Percentiles rank a stretch among this genome's conserved stretches.
Evolutionary conservation across 2,797 vertebrate species (phyloP).

Genomic region (Diceros bicornis): DNA sequence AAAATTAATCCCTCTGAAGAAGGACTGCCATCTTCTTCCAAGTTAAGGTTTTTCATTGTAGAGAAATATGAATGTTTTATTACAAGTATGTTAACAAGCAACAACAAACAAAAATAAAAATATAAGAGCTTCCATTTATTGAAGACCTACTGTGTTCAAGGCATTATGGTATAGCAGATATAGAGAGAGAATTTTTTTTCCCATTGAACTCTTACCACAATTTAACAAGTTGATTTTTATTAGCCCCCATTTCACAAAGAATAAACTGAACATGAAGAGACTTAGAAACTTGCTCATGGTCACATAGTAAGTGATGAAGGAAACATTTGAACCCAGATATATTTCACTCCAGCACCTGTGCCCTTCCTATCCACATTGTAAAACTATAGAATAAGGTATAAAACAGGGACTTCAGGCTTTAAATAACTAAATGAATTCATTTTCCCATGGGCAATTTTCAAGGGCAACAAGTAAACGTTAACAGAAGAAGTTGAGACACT

Average conservation of each 20-base stretch:
- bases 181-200: background rate
- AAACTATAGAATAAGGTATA: background rate
- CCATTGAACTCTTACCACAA: background rate
- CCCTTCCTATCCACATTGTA: background rate
- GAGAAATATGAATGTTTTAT: conserved; percentile 49
- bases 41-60: conserved; percentile 7
- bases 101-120: background rate
- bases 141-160: background rate
- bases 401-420: background rate
- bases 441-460: conserved; percentile 32
- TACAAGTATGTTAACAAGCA: background rate
- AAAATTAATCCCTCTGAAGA: conserved; percentile 69
- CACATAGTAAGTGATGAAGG: background rate
- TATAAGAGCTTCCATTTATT: background rate
- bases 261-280: background rate
- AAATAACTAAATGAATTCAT: background rate
- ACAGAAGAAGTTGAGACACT: background rate
- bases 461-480: background rate
- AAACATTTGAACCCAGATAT: background rate
- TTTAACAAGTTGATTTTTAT: background rate
- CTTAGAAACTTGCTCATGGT: background rate
- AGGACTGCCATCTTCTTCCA: background rate
- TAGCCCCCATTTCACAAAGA: background rate
- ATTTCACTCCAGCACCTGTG: background rate
- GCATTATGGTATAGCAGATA: background rate